Conservation (phyloP, 2,888 invertebrate genomes). For the Cephus pygmeus region DNA sequence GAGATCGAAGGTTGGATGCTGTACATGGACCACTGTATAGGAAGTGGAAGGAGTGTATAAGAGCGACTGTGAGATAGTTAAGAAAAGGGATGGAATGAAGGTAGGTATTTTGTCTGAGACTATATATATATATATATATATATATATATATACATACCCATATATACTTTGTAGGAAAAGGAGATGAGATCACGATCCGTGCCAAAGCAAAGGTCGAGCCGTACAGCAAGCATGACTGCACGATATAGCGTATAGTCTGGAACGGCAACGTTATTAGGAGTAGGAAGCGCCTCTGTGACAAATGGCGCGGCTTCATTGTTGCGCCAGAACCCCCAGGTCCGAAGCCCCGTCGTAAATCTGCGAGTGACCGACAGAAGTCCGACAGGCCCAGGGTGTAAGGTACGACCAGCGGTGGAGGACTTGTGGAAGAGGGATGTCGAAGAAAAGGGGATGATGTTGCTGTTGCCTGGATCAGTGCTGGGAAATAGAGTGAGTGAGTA, state of each 20-base stretch:
- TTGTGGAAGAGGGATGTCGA: not conserved
- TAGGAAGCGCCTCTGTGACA: slow-evolving; percentile 65
- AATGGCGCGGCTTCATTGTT: slow-evolving; percentile 64
- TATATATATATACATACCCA: not conserved
- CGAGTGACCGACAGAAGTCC: slow-evolving; percentile 55
- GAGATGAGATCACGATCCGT: slow-evolving; percentile 45
- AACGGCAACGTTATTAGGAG: slow-evolving; percentile 52
- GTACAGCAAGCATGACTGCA: slow-evolving; percentile 34
- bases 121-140: not conserved
- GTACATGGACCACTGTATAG: not conserved
- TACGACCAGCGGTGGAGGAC: not conserved
- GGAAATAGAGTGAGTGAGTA: slow-evolving; percentile 1
- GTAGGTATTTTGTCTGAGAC: not conserved
- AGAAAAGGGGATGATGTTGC: not conserved
- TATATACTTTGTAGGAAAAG: not conserved
- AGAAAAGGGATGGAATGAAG: not conserved
- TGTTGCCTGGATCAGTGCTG: not conserved
- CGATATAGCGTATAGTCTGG: slow-evolving; percentile 39
- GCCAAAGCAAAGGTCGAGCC: slow-evolving; percentile 55
- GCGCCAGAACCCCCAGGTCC: slow-evolving; percentile 38
- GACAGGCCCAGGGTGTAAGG: slow-evolving; percentile 28
- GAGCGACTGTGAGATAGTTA: not conserved
- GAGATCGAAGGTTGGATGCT: slow-evolving; percentile 2
- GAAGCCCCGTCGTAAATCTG: slow-evolving; percentile 58
- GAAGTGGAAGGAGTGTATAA: not conserved